Base-by-base conservation (phyloP, 2,888 invertebrate species). In the Leptopilina drosophilae region DNA sequence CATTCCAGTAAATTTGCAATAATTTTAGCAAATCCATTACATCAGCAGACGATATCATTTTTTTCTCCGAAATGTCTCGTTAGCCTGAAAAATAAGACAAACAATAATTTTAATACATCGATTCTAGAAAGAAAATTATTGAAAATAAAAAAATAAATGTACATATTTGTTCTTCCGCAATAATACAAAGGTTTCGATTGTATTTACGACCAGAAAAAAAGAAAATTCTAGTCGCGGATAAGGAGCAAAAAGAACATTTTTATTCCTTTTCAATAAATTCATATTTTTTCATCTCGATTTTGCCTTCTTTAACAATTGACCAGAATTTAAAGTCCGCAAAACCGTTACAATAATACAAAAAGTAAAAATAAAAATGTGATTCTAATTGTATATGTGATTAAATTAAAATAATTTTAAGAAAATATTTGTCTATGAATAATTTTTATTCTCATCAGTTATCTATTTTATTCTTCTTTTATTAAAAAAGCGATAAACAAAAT, bases 371-470 rank as follows among this genome's bases (percentile, higher is more conserved):
- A 11, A 8, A 42, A 56, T 53, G 73, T 73, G 73, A 73, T 73
- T 73, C n/a, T 56, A 73, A 73, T 73, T 73, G 14, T 73, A 69
- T 33, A 33, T 53, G 73, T 73, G 33, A 73, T 73, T 56, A 56
- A 73, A 73, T 53, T 53, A 73, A 73, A 56, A 56, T 56, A 69
- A 20, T 53, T 69, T 69, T 53, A 69, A 69, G 73, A 26, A 73
- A n/a, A n/a, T 7, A 14, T 33, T 26, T 26, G n/a, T n/a, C 40
- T 5, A 0, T 5, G 3, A 11, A 42, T 6, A 46, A 53, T 33
- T 73, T n/a, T 73, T 8, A 73, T 73, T 69, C 1, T 6, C 33
- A 53, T 4, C 49, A 12, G 6, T 53, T 49, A 14, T n/a, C 53
- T 26, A 33, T 26, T 69, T 69, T 67, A 20, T 20, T 33, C 12